Evolutionary conservation across 2,888 invertebrate species (phyloP), one percentile per base, ranked within the genome.

Genomic region (Luperina nickerlii): DNA sequence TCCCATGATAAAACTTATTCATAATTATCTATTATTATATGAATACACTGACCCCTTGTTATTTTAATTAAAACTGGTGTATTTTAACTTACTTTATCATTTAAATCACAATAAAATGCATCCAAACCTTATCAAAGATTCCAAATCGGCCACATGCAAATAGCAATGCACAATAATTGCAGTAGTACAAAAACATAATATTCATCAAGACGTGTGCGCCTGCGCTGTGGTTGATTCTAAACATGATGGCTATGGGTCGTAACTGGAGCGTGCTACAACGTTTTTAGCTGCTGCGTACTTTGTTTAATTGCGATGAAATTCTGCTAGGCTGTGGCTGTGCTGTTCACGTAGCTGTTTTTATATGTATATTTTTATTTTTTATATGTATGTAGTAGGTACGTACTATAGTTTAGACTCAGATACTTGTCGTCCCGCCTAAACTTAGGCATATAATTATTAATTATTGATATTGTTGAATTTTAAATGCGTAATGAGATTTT

Each of bases 241-340:
- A 68, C 79, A 68, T 70, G 62, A 74, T 57, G 74, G 42, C 78
- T 51, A 57, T 38, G 38, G 65, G 38, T 15, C 45, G 57, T 66
- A 90, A 90, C 78, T 90, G 81, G 90, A 90, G 90, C 90, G 88
- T 86, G 84, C 42, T 42, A 79, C 71, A 65, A 77, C 70, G 85
- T 87, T 89, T 90, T 89, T 89, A 89, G 81, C 69, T 78, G 72
- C 75, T 74, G 70, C 69, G 81, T 83, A 88, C 78, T 83, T 79
- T 79, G 68, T 78, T 78, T 88, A 85, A 88, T 88, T 88, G 88
- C 83, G 68, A 77, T 87, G 79, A 77, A 75, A 75, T 54, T 76
- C 74, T 79, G 69, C 87, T 74, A 73, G 76, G 20, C 79, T 76
- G 66, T 66, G 78, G 24, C 66, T 48, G 38, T 38, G 51, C 15